Base-by-base conservation (phyloP, 1,140 invertebrate species). In the Thaumatotibia leucotreta region DNA sequence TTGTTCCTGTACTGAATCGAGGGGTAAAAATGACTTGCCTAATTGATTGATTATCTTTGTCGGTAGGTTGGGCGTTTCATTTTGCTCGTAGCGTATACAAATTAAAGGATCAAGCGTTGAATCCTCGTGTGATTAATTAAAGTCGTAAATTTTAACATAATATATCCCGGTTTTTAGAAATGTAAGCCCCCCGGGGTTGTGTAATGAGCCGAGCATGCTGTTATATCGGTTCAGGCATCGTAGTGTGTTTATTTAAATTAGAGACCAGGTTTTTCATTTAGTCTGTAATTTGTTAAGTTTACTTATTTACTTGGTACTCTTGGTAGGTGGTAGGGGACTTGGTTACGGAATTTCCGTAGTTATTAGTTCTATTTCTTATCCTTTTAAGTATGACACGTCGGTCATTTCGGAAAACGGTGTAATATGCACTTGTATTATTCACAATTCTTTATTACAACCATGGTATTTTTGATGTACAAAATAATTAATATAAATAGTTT, bases 91-190 rank as follows among this genome's bases (percentile, higher is more conserved):
- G 23, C 24, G 24, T 31, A 24, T 58, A 58, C 27, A 58, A 58
- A 58, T 58, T 58, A 58, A 58, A 58, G 52, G 52, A 58, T 58
- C 52, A 58, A 58, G 27, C 52, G 52, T 27, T 58, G 52, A 27
- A 31, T 24, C 52, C 52, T 27, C 27, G 52, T 27, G 52, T 58
- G 52, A 58, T 58, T 58, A 58, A 58, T 58, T 58, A 11, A 58
- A 58, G 24, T 27, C 52, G 24, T 58, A 27, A 58, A 58, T 58
- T 58, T 58, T 58, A 58, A 27, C 52, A 58, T 58, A 39, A 9
- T n/a, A 29, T 27, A 23, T 22, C 22, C 11, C 52, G 11, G 14
- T 58, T 58, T 58, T 24, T 58, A 29, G 4, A 0, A 17, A 27
- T 22, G 29, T 29, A 58, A 58, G 11, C 23, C 52, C 52, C 27